Base-by-base conservation (phyloP, 2,113 vertebrate genomes). In the Megaleporinus macrocephalus region DNA sequence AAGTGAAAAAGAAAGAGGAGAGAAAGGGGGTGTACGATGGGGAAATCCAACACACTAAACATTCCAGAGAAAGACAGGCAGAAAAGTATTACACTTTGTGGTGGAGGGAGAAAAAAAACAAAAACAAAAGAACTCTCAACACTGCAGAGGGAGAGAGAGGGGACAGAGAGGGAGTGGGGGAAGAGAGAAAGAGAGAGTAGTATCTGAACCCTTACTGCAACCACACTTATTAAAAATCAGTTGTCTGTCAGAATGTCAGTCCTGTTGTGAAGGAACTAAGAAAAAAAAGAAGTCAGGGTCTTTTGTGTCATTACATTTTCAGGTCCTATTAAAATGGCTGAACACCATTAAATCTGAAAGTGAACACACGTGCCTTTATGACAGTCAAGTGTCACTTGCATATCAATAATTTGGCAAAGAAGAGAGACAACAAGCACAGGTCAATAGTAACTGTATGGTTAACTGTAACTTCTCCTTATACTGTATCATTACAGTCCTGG, bases 261-360 rank as follows among this genome's bases (percentile, higher is more conserved):
- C 5, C 11, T 49, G 18, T 29, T 18, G 20, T 63, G 22, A 65
- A 26, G 15, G 4, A 74, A 65, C 9, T 29, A n/a, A n/a, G 18
- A 53, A 24, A 15, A 20, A 16, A n/a, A 44, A 41, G 24, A 4
- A 62, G 44, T 44, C 16, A 26, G 33, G 15, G 15, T 7, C 24
- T 62, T 63, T 20, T 63, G 7, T 30, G 26, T 20, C 26, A 73
- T 80, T 72, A 61, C 3, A 26, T 68, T 69, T 57, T 55, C 76
- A 36, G 5, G 53, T 22, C 22, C 4, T 22, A 68, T 36, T 33
- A n/a, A 12, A 36, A 53, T 51, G 47, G 24, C 70, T 53, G 44
- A 53, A 51, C 24, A 49, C 27, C 18, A 53, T 53, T n/a, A 73
- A 18, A 16, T 53, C 24, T 36, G 26, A 29, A 27, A 11, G 14